Evolutionary conservation across 2,888 invertebrate genomes (phyloP).

Genomic region (Tiphia femorata): DNA sequence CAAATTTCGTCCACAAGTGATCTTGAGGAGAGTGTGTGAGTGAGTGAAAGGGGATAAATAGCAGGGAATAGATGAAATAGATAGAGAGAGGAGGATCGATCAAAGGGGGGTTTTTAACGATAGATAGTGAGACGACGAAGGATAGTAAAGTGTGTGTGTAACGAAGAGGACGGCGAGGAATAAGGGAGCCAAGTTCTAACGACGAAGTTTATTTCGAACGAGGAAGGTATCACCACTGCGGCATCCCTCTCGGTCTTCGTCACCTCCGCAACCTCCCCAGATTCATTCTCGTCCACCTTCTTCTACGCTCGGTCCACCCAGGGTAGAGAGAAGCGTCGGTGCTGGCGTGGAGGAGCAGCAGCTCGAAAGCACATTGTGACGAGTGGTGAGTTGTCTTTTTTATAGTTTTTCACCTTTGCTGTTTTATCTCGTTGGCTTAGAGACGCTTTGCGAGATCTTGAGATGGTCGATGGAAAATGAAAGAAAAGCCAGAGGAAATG

Average conservation of each 20-base stretch:
- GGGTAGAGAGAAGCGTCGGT: neutral
- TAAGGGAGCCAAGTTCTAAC: conserved; percentile 17
- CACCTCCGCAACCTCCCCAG: neutral
- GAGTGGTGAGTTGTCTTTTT: conserved; percentile 48
- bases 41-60: neutral
- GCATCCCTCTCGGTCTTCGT: neutral
- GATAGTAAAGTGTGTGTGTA: conserved; percentile 38
- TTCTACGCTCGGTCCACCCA: too few species aligned
- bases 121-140: too few species aligned
- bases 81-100: neutral
- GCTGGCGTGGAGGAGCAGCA: conserved; percentile 26
- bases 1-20: too few species aligned
- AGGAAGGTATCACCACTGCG: conserved; percentile 12
- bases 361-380: conserved; percentile 25
- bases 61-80: neutral
- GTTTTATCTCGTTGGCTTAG: neutral
- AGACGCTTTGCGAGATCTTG: too few species aligned
- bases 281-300: neutral
- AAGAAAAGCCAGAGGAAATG: too few species aligned
- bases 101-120: conserved; percentile 22
- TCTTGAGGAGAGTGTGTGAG: neutral
- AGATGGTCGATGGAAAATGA: too few species aligned
- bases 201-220: conserved; percentile 18
- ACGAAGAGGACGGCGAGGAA: neutral
- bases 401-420: neutral